These are phyloP conservation scores for Xestia xanthographa DNA, from an alignment of 2,888 invertebrate genomes.

Conservation along the genomic window DNA sequence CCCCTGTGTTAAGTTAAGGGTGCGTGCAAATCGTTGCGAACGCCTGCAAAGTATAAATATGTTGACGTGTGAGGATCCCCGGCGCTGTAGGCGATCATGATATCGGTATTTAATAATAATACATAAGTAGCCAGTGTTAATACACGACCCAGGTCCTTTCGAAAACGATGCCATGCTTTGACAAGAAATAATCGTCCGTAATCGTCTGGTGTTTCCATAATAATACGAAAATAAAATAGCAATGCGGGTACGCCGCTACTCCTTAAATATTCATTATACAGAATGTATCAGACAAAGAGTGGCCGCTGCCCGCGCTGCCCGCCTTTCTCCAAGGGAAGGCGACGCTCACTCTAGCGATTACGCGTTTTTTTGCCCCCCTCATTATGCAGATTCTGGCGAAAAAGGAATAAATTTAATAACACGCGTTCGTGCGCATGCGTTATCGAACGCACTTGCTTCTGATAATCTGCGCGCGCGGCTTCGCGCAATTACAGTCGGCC, in stretches of 20 bases:
- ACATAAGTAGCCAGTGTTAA: conserved; percentile 68
- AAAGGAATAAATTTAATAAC: conserved; percentile 91
- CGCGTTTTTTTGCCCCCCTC: conserved; percentile 87
- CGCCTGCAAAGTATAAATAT: conserved; percentile 55
- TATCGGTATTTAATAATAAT: conserved; percentile 75
- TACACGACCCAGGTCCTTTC: conserved; percentile 57
- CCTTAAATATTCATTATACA: conserved; percentile 85
- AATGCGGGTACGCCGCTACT: conserved; percentile 70
- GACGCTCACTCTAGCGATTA: conserved; percentile 89
- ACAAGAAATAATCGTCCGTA: conserved; percentile 83
- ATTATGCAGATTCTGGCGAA: conserved; percentile 90
- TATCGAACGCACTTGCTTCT: conserved; percentile 90
- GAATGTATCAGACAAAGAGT: conserved; percentile 80
- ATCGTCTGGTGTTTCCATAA: conserved; percentile 81
- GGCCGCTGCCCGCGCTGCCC: conserved; percentile 79
- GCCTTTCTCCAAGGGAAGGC: conserved; percentile 87
- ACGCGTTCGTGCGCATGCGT: conserved; percentile 89
- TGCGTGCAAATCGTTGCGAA: conserved; percentile 62
- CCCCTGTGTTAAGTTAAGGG: conserved; percentile 55
- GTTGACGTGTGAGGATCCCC: conserved; percentile 74
- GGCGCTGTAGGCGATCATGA: conserved; percentile 76
- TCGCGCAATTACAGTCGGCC: conserved; percentile 83
- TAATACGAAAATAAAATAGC: conserved; percentile 79
- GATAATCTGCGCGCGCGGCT: conserved; percentile 88
- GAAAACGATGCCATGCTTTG: conserved; percentile 78